Percentiles rank a stretch among this genome's conserved stretches.
Conservation (phyloP, 2,113 vertebrate species). For the Proterorhinus semilunaris region DNA sequence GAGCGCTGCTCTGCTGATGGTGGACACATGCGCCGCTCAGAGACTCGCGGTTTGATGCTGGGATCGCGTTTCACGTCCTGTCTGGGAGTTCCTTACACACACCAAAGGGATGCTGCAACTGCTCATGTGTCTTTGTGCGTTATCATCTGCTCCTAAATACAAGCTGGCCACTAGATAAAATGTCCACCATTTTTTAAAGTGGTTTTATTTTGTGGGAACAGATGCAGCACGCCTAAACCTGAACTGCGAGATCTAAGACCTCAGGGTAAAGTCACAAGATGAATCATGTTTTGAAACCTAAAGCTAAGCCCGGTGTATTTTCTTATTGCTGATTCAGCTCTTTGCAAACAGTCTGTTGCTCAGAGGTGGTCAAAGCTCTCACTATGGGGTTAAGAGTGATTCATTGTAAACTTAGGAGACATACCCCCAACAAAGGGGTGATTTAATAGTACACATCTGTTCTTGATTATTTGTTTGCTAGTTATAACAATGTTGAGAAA, state of each 20-base stretch:
- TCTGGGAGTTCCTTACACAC: constrained; percentile 42
- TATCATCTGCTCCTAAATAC: constrained; percentile 22
- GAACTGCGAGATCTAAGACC: not conserved
- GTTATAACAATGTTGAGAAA: no score
- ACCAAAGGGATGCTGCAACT: constrained; percentile 27
- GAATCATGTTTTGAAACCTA: not conserved
- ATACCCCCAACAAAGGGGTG: not conserved
- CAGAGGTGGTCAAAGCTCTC: not conserved
- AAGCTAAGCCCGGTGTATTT: not conserved
- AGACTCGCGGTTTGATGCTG: constrained; percentile 55
- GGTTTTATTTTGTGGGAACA: constrained; percentile 11
- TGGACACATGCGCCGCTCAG: constrained; percentile 50
- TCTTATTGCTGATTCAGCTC: constrained; percentile 15
- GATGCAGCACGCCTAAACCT: constrained; percentile 26
- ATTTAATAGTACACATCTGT: not conserved
- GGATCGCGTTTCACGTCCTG: constrained; percentile 64
- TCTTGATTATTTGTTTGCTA: not conserved
- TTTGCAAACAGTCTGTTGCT: constrained; percentile 6
- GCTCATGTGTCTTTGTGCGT: constrained; percentile 32
- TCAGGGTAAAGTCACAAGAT: constrained; percentile 9
- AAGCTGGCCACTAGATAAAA: constrained; percentile 27
- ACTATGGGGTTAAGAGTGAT: not conserved
- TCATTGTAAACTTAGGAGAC: not conserved
- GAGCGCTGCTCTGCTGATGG: constrained; percentile 30
- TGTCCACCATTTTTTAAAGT: constrained; percentile 1